Evolutionary conservation across 92 coral and sea anemone species (phyloP).

Genomic region (Zoanthus gigantus): DNA sequence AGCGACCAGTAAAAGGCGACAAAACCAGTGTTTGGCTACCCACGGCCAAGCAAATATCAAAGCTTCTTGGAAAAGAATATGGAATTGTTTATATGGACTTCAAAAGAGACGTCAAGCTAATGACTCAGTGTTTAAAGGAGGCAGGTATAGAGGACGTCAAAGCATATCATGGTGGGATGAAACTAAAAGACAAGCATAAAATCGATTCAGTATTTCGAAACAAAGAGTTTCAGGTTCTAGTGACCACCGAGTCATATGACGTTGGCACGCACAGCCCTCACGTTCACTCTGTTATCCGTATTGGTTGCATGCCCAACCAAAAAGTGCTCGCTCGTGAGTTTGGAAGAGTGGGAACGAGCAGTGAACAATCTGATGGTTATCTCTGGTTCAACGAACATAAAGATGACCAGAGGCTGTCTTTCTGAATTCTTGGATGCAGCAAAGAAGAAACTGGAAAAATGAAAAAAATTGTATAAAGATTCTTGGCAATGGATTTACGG

Average conservation of each 20-base stretch:
- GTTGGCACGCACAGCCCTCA: too few relatives aligned
- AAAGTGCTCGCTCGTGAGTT: slow-evolving; percentile 64
- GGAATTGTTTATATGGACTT: slow-evolving; percentile 60
- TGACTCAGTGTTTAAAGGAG: slow-evolving; percentile 10
- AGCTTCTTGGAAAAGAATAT: background rate
- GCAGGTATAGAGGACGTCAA: slow-evolving; percentile 33
- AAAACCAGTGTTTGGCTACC: background rate
- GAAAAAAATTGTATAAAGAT: background rate
- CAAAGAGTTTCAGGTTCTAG: too few relatives aligned
- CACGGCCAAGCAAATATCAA: too few relatives aligned
- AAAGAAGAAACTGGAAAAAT: background rate
- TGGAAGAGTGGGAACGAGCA: slow-evolving; percentile 72
- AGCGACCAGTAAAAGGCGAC: background rate
- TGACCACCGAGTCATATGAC: too few relatives aligned
- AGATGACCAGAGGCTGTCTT: slow-evolving; percentile 66
- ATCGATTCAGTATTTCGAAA: too few relatives aligned
- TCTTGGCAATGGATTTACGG: slow-evolving; percentile 5
- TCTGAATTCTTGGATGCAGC: slow-evolving; percentile 52
- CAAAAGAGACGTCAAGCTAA: slow-evolving; percentile 24
- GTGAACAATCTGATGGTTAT: slow-evolving; percentile 55
- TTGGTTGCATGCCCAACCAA: slow-evolving; percentile 69
- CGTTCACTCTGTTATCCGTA: background rate
- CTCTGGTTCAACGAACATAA: slow-evolving; percentile 53
- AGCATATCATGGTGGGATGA: slow-evolving; percentile 39
- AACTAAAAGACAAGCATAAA: too few relatives aligned